A percentile compares a stretch with the other conserved stretches of the same genome.
These are phyloP conservation scores for Lutjanus erythropterus DNA, from an alignment of 2,113 vertebrate species.

Conservation along the genomic window DNA sequence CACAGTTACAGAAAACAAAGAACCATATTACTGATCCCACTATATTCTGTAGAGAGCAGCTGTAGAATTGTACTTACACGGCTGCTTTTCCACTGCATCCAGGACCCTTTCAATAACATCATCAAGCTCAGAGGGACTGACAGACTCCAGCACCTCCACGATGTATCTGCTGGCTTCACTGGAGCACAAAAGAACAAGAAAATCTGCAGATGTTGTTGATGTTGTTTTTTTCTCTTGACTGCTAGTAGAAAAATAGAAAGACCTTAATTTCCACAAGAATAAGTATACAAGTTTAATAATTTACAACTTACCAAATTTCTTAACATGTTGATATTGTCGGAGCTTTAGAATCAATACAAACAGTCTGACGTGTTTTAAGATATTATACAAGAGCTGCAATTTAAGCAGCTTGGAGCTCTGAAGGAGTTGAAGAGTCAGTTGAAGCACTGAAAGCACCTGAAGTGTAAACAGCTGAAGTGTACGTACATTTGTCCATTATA, in stretches of 20 bases:
- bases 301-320: no score
- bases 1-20: not conserved
- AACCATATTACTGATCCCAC: not conserved
- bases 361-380: no score
- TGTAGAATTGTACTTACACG: conserved; percentile 84
- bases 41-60: not conserved
- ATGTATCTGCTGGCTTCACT: conserved; percentile 93
- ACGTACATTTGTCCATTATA: no score
- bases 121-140: conserved; percentile 88
- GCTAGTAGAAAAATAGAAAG: not conserved
- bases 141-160: conserved; percentile 87
- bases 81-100: conserved; percentile 94
- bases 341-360: no score
- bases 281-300: not conserved
- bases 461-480: no score
- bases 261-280: no score
- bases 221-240: not conserved
- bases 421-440: no score
- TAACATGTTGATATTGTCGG: no score
- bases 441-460: no score
- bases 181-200: conserved; percentile 35
- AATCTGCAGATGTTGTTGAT: not conserved
- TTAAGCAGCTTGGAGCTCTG: no score
- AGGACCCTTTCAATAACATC: conserved; percentile 90
- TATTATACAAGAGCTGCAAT: no score